phyloP scores from a whole-genome alignment of 2,113 vertebrate genomes.

The Lamprotornis superbus region DNA sequence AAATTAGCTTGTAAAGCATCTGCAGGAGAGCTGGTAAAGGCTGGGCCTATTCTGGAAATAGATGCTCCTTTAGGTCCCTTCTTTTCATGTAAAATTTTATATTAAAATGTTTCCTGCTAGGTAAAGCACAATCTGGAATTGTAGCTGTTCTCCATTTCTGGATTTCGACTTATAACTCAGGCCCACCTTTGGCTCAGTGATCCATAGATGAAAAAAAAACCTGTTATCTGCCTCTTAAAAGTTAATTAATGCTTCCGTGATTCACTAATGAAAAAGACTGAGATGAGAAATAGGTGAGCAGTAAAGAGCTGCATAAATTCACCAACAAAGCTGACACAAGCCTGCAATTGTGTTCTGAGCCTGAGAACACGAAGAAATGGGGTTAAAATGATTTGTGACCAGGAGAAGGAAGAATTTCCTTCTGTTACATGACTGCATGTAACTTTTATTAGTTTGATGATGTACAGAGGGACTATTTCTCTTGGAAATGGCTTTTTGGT shows the following conservation, averaged over 20 bases:
- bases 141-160: neutral
- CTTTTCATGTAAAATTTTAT: neutral
- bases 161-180: neutral
- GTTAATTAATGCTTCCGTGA: neutral
- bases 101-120: neutral
- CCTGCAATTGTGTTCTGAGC: neutral
- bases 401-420: constrained; percentile 1
- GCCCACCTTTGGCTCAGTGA: neutral
- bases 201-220: neutral
- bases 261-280: neutral
- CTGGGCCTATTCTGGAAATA: neutral
- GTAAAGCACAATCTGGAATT: neutral
- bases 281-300: neutral
- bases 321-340: neutral
- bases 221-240: neutral
- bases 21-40: neutral
- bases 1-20: neutral
- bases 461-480: constrained; percentile 28
- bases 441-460: constrained; percentile 38
- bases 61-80: neutral
- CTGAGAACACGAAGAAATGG: neutral
- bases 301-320: neutral
- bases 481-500: constrained; percentile 37
- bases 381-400: neutral
- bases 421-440: neutral